Conservation (phyloP, 2,888 invertebrate genomes). For the Galeopsomyia nigrocyanea region DNA sequence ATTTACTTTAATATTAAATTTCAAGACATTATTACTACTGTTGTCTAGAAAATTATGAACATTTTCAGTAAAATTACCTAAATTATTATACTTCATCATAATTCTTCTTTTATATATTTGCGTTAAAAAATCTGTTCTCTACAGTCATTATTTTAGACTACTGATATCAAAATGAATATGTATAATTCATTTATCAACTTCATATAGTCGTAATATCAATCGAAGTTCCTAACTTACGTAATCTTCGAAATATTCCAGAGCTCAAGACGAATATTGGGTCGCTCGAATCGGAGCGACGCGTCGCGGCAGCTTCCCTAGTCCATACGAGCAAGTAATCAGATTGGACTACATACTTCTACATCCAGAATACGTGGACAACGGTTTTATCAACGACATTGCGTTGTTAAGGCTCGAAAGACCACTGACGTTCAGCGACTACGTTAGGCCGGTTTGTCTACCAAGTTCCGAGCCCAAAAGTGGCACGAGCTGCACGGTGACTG, state of each 20-base stretch:
- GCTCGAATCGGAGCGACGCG: slow-evolving; percentile 83
- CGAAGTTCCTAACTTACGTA: too few relatives aligned
- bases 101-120: too few relatives aligned
- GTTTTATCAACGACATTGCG: slow-evolving; percentile 85
- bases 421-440: slow-evolving; percentile 75
- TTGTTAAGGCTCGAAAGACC: slow-evolving; percentile 75
- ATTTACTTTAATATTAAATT: too few relatives aligned
- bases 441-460: slow-evolving; percentile 78
- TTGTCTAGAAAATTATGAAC: too few relatives aligned
- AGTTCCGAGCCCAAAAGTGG: slow-evolving; percentile 75
- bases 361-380: slow-evolving; percentile 81
- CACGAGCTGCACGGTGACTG: slow-evolving; percentile 81
- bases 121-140: too few relatives aligned
- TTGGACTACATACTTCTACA: slow-evolving; percentile 79
- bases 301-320: slow-evolving; percentile 80
- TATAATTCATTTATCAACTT: too few relatives aligned
- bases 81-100: too few relatives aligned
- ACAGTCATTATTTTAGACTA: too few relatives aligned
- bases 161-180: too few relatives aligned
- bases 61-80: too few relatives aligned
- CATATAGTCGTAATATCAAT: too few relatives aligned
- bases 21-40: too few relatives aligned
- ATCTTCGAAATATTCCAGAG: slow-evolving; percentile 68
- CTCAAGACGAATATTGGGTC: slow-evolving; percentile 83
- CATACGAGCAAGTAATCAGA: slow-evolving; percentile 80